Conservation (phyloP, 1,140 invertebrate species). For the Ceratina japonica region DNA sequence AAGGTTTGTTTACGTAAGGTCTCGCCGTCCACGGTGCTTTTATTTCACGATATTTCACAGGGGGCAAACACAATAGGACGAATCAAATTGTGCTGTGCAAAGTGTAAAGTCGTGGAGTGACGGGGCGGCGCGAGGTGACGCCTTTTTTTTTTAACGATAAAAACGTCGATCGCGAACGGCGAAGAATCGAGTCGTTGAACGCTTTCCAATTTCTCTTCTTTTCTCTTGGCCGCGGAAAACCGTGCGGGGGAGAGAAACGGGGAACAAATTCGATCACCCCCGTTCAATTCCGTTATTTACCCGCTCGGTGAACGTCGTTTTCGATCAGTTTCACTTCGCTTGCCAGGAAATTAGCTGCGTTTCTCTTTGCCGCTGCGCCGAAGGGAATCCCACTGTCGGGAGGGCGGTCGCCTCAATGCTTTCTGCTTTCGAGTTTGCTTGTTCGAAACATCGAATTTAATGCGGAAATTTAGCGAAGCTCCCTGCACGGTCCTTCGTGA, state of each 20-base stretch:
- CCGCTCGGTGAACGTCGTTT: constrained; percentile 27
- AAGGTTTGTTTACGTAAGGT: background rate
- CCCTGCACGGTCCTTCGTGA: background rate
- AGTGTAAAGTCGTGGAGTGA: background rate
- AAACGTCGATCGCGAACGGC: background rate
- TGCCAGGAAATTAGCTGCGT: constrained; percentile 37
- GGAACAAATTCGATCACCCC: constrained; percentile 43
- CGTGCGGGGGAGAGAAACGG: background rate
- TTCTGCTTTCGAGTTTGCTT: background rate
- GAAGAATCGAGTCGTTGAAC: constrained; percentile 23
- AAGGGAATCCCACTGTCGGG: constrained; percentile 25
- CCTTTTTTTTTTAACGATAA: constrained; percentile 14
- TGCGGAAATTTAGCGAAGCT: background rate
- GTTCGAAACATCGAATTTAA: constrained; percentile 26
- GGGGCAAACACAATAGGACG: background rate
- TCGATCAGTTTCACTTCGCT: constrained; percentile 46
- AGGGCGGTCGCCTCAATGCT: background rate
- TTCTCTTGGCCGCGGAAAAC: constrained; percentile 9
- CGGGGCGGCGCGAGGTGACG: background rate
- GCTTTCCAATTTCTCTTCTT: constrained; percentile 21
- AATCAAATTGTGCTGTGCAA: constrained; percentile 10
- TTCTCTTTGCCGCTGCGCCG: constrained; percentile 15
- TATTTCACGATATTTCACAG: background rate
- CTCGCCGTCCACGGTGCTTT: background rate
- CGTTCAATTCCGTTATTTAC: constrained; percentile 44